phyloP scores from a whole-genome alignment of 2,888 invertebrate genomes.

The Syrphus vitripennis region DNA sequence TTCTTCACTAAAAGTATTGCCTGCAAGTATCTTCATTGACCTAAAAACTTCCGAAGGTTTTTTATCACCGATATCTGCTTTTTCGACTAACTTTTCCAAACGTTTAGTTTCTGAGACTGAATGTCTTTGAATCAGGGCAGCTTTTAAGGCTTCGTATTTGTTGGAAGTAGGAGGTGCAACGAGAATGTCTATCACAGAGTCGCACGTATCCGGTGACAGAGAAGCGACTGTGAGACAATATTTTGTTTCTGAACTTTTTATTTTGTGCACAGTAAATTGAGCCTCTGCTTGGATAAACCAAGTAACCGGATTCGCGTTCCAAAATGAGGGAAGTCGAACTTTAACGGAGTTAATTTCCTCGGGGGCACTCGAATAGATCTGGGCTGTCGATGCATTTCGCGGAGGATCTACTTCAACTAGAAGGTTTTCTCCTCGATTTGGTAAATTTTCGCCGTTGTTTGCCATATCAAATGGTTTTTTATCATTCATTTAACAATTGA shows the following conservation, averaged over 20 bases:
- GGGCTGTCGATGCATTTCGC: neutral
- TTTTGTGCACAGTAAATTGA: too few species aligned
- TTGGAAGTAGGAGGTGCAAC: neutral
- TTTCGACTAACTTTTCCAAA: too few species aligned
- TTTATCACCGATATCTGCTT: neutral
- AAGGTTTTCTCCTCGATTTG: too few species aligned
- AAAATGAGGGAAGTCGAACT: neutral
- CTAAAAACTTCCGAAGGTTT: constrained; percentile 4
- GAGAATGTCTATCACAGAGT: too few species aligned
- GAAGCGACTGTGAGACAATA: neutral
- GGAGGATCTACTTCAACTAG: too few species aligned
- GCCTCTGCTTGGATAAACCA: neutral
- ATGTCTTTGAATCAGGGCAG: too few species aligned
- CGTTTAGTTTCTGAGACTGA: too few species aligned
- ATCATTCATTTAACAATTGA: too few species aligned
- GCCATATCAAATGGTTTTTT: too few species aligned
- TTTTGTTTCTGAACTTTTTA: too few species aligned
- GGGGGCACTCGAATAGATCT: neutral
- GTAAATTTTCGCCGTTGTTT: too few species aligned
- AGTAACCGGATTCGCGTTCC: constrained; percentile 3
- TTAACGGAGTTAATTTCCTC: neutral
- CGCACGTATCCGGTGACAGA: neutral
- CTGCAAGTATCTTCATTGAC: too few species aligned
- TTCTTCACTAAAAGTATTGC: neutral
- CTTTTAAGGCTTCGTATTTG: neutral